These are phyloP conservation scores for Oophaga sylvatica DNA, from an alignment of 2,797 vertebrate species.

Conservation along the genomic window DNA sequence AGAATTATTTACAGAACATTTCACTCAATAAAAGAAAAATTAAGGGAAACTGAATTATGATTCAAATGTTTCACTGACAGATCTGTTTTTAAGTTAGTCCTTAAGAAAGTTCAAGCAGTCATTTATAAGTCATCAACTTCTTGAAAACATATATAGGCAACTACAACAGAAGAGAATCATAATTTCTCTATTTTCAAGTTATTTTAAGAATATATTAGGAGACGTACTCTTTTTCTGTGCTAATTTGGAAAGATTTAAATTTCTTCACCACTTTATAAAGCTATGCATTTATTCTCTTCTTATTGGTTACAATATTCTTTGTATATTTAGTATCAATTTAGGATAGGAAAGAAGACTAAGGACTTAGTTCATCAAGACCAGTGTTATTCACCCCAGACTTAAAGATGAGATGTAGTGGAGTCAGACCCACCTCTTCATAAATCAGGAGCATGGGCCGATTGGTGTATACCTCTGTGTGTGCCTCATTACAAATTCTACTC, in stretches of 20 bases:
- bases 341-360: background rate
- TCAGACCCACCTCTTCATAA: too few species aligned
- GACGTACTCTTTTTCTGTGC: background rate
- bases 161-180: background rate
- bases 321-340: background rate
- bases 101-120: background rate
- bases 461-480: too few species aligned
- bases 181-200: background rate
- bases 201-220: background rate
- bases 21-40: constrained; percentile 23
- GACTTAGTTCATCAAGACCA: too few species aligned
- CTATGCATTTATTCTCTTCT: background rate
- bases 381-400: too few species aligned
- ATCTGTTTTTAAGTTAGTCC: constrained; percentile 2
- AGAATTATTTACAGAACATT: constrained; percentile 16
- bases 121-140: background rate
- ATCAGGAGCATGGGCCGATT: too few species aligned
- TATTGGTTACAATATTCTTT: background rate
- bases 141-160: constrained; percentile 5
- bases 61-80: constrained; percentile 3
- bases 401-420: too few species aligned
- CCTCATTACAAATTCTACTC: too few species aligned
- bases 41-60: constrained; percentile 16
- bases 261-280: background rate
- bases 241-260: background rate